phyloP scores from a whole-genome alignment of 2,888 invertebrate species.

The Drosophila flavopinicola region DNA sequence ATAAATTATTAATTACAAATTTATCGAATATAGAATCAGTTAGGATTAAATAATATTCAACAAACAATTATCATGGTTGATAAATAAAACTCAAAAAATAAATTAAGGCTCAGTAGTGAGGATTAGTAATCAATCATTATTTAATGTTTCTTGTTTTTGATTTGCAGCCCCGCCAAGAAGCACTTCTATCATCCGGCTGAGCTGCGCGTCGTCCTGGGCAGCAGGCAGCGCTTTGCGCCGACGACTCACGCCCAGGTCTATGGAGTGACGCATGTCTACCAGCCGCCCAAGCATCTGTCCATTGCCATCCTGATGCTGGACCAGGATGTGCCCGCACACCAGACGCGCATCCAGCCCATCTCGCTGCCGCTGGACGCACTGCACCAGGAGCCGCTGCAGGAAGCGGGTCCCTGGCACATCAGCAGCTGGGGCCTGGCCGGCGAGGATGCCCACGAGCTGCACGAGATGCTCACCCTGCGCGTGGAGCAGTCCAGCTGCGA shows the following conservation, averaged over 20 bases:
- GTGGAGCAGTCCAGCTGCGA: conserved; percentile 26
- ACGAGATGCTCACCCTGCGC: conserved; percentile 44
- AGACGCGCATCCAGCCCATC: conserved; percentile 68
- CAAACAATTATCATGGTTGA: too few species aligned
- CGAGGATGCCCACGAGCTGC: conserved; percentile 41
- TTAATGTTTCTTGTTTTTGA: too few species aligned
- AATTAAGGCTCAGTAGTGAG: too few species aligned
- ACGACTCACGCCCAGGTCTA: conserved; percentile 54
- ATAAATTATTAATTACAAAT: too few species aligned
- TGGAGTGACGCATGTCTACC: conserved; percentile 78
- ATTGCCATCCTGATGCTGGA: conserved; percentile 80
- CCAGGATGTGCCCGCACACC: conserved; percentile 68
- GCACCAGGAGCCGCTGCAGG: neutral
- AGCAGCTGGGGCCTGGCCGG: conserved; percentile 57
- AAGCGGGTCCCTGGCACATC: conserved; percentile 28
- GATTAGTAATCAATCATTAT: too few species aligned
- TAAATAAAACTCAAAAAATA: too few species aligned
- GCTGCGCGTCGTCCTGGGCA: conserved; percentile 75
- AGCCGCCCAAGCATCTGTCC: conserved; percentile 58
- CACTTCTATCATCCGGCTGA: conserved; percentile 78
- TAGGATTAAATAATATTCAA: too few species aligned
- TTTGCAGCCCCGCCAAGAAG: conserved; percentile 34
- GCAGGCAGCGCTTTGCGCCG: conserved; percentile 65
- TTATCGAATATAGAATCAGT: too few species aligned
- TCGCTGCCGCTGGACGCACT: conserved; percentile 32